phyloP scores from a whole-genome alignment of 2,888 invertebrate genomes.

The Metalampra italica region DNA sequence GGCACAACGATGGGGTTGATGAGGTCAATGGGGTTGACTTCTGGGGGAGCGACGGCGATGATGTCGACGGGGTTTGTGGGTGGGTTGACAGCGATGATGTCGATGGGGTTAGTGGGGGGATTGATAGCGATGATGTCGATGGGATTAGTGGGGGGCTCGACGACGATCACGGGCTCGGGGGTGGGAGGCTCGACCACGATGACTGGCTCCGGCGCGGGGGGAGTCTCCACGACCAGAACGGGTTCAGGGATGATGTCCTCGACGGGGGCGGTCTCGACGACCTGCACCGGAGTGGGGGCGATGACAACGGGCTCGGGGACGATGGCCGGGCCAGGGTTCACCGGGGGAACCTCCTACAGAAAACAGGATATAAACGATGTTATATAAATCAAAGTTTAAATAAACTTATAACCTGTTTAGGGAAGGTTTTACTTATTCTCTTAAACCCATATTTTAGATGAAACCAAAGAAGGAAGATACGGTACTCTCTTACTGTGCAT shows the following conservation, averaged over 20 bases:
- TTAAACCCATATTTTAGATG: too few species aligned
- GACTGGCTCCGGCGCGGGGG: not conserved
- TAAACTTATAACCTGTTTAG: too few species aligned
- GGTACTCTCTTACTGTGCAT: too few species aligned
- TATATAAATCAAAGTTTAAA: too few species aligned
- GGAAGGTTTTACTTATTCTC: too few species aligned
- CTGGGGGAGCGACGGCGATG: constrained; percentile 19
- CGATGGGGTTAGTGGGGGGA: constrained; percentile 3
- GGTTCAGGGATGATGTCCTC: not conserved
- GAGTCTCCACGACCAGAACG: not conserved
- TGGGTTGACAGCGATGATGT: constrained; percentile 9
- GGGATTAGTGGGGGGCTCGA: too few species aligned
- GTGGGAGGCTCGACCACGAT: constrained; percentile 1
- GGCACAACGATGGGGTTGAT: constrained; percentile 14
- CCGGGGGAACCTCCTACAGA: not conserved
- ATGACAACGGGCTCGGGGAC: constrained; percentile 1
- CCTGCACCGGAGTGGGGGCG: not conserved
- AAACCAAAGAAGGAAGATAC: too few species aligned
- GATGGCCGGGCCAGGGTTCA: not conserved
- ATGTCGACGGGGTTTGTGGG: constrained; percentile 21
- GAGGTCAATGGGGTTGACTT: constrained; percentile 18
- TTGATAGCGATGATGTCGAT: constrained; percentile 12
- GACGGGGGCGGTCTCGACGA: constrained; percentile 7
- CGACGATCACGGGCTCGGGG: constrained; percentile 2
- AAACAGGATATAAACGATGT: too few species aligned